Evolutionary conservation across 2,888 invertebrate species (phyloP).

Genomic region (Drosophila longiperda): DNA sequence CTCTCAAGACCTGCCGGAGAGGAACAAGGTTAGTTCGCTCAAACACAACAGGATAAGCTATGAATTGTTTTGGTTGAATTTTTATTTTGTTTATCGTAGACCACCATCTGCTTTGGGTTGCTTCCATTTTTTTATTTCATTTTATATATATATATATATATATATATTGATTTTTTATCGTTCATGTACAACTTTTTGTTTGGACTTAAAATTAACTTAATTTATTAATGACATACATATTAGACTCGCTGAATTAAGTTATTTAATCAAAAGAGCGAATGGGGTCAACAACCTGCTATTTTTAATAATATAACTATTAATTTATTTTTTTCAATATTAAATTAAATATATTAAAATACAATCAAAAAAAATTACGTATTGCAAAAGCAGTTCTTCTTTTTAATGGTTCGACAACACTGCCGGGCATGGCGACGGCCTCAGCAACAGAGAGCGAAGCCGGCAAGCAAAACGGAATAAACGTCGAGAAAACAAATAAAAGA

Average conservation of each 20-base stretch:
- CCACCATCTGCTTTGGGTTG: conserved; percentile 34
- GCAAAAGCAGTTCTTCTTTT: conserved; percentile 25
- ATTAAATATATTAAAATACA: conserved; percentile 1
- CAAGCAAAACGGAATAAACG: conserved; percentile 70
- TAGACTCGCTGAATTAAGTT: conserved; percentile 16
- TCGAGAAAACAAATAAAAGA: conserved; percentile 53
- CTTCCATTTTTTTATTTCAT: conserved; percentile 31
- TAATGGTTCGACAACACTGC: conserved; percentile 50
- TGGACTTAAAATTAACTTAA: conserved; percentile 60
- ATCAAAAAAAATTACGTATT: background rate
- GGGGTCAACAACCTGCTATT: conserved; percentile 7
- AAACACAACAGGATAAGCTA: conserved; percentile 85
- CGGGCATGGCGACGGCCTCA: conserved; percentile 46
- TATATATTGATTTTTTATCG: conserved; percentile 9
- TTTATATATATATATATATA: background rate
- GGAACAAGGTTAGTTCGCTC: conserved; percentile 86
- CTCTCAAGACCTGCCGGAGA: conserved; percentile 86
- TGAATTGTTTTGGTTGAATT: conserved; percentile 64
- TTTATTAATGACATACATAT: conserved; percentile 26
- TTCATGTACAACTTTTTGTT: conserved; percentile 37
- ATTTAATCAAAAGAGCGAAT: conserved; percentile 12
- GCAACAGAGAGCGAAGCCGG: conserved; percentile 67
- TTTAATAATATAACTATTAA: background rate
- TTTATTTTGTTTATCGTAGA: conserved; percentile 48
- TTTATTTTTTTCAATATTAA: conserved; percentile 1